Evolutionary conservation across 2,797 vertebrate genomes (phyloP), one percentile per base, ranked within the genome.

Genomic region (Pempheris klunzingeri): DNA sequence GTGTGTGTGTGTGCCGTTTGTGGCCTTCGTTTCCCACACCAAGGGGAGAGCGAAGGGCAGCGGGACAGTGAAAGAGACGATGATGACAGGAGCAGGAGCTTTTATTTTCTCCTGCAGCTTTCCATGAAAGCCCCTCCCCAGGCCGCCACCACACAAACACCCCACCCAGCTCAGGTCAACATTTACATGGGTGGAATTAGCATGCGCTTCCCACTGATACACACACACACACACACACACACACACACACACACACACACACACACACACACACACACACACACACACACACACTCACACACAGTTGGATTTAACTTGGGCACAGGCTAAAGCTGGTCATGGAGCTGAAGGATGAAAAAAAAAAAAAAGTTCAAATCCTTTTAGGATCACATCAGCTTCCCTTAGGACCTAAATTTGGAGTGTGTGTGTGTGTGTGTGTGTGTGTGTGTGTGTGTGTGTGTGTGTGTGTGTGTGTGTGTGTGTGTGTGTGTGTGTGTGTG

Each of bases 181-280:
- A 90, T 92, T 91, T 78, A 88, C 90, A 87, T 66, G 85, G 79
- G 84, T 85, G 80, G 83, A 92, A 91, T 89, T 90, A 92, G 90
- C 81, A 86, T 87, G 61, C 65, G 28, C 74, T 78, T 53, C 83
- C 74, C 83, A 81, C 88, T 68, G 66, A 78, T 17, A 55, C 44
- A n/a, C 74, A 63, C 81, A 80, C 43, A 55, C 36, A 30, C 32
- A 46, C 54, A 46, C 53, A 63, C 20, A 14, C 43, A 59, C 58
- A 63, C 63, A 65, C 75, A 74, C 68, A 62, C 74, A 57, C 76
- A 80, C 67, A 80, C 64, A 71, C 83, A 77, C 75, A 82, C 69
- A 74, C 60, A 67, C 66, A 76, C 52, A 30, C 32, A 46, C 54
- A 46, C 53, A 63, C 20, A 14, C 43, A 59, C 58, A 63, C 63